Percentiles rank a stretch among this genome's conserved stretches.
Evolutionary conservation across 2,797 vertebrate species (phyloP).

Genomic region (Pipistrellus pipistrellus): DNA sequence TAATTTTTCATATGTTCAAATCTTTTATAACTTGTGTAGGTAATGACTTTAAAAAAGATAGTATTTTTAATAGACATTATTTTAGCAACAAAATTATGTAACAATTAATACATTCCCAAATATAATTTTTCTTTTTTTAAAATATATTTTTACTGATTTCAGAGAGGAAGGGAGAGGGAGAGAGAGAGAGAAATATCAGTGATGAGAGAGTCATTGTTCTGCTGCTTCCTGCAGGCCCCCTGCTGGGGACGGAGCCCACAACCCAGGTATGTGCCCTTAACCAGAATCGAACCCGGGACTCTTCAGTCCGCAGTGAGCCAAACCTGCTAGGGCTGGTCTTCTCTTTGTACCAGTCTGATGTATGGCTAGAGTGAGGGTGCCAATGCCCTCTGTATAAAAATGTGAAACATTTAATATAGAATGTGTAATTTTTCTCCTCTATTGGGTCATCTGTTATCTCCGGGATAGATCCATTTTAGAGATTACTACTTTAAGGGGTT

Average conservation of each 20-base stretch:
- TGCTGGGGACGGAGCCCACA: no score
- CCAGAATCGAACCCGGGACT: no score
- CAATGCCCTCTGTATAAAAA: neutral
- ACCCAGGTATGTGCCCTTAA: no score
- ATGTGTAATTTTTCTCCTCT: neutral
- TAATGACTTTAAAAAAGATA: neutral
- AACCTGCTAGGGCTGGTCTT: neutral
- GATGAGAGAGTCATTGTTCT: no score
- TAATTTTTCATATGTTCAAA: conserved; percentile 29
- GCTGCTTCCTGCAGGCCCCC: no score
- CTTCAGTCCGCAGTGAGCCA: no score
- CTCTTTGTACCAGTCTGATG: neutral
- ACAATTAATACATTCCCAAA: conserved; percentile 49
- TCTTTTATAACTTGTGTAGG: conserved; percentile 32
- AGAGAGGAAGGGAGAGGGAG: no score
- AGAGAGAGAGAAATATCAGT: no score
- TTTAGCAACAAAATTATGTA: conserved; percentile 44
- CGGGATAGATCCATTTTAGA: neutral
- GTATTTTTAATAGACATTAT: conserved; percentile 24
- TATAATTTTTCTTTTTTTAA: neutral
- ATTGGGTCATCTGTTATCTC: neutral
- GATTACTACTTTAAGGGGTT: neutral
- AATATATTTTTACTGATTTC: no score
- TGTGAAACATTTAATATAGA: neutral
- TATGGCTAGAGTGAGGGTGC: neutral